Base-by-base conservation (phyloP, 1,140 invertebrate species). In the Bombus superbus region DNA sequence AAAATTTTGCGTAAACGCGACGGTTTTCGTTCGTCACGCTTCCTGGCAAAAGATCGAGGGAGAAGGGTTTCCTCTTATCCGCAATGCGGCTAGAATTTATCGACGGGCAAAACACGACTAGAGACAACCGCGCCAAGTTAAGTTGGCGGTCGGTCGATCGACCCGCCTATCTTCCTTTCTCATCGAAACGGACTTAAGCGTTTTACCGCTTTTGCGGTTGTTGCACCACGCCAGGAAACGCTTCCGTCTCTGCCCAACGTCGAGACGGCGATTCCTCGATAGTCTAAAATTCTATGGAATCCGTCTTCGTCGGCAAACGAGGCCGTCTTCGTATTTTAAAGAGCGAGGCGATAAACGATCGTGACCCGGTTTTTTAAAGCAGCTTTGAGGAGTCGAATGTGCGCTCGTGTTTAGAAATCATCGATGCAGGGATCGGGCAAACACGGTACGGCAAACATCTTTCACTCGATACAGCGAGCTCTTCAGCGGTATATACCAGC, bases 1-100 rank as follows among this genome's bases (percentile, higher is more conserved):
- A 47, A 75, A 75, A 35, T 35, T 44, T 73, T 44, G 18, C 73
- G 22, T 53, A 35, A 35, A 66, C n/a, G 71, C 25, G 15, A 11
- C 40, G 4, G 13, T 28, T n/a, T 69, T 15, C 28, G 11, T n/a
- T 44, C 28, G 25, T 9, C 42, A 22, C n/a, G 13, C 8, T n/a
- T 73, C 13, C n/a, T 47, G n/a, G 53, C 22, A 18, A 22, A 71
- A 22, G 8, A 68, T 11, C 15, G 10, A 22, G 28, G 5, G 42
- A 42, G 47, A 59, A 66, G 42, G 44, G 25, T 22, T 38, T 66
- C 53, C 62, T 44, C 42, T 28, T 64, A 79, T 80, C 83, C n/a
- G 83, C 83, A 85, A 85, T 85, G 83, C 83, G 83, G 83, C 53
- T 80, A 35, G 57, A 71, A 85, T 79, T 85, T 80, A 85, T 85